These are phyloP conservation scores for Muntiacus muntjak DNA, from an alignment of 2,113 vertebrate genomes.

Conservation along the genomic window DNA sequence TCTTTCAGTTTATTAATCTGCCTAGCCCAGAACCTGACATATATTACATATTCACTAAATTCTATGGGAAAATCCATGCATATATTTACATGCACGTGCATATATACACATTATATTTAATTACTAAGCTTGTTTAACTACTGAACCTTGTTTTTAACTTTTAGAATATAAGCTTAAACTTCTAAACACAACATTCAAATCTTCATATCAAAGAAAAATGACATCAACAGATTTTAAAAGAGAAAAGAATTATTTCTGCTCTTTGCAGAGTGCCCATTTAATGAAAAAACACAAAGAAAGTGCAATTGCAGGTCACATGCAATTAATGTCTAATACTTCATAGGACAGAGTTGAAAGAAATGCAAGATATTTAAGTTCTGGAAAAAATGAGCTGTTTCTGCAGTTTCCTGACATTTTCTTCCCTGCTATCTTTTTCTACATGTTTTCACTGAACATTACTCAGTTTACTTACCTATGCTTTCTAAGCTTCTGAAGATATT, in stretches of 20 bases:
- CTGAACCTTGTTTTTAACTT: neutral
- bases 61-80: neutral
- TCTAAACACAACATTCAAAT: neutral
- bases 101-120: neutral
- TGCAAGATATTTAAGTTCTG: neutral
- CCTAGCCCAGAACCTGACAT: neutral
- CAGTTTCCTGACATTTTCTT: neutral
- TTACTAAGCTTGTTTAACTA: neutral
- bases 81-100: neutral
- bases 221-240: neutral
- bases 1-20: neutral
- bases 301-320: neutral
- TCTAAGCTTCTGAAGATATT: neutral
- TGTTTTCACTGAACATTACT: neutral
- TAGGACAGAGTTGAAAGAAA: neutral
- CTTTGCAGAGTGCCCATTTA: neutral
- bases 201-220: neutral
- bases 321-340: neutral
- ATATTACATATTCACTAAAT: neutral
- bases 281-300: neutral
- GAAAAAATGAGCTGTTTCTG: neutral
- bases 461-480: conserved; percentile 27
- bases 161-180: neutral
- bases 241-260: neutral
- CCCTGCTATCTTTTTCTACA: neutral